Conservation (phyloP, 2,888 invertebrate species). For the Lobophora halterata region DNA sequence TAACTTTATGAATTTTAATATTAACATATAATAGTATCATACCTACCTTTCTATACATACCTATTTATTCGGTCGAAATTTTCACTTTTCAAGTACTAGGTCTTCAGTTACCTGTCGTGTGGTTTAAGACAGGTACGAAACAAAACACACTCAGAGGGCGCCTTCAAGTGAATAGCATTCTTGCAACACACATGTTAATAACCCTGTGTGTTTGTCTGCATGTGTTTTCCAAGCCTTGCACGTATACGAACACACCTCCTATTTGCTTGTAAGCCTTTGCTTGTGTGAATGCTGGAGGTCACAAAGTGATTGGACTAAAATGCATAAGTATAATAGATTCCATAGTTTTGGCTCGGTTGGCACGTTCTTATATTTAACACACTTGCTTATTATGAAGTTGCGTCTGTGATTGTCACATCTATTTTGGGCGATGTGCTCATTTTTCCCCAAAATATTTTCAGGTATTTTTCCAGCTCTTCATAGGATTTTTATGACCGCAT, state of each 20-base stretch:
- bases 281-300: slow-evolving; percentile 64
- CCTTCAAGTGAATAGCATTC: slow-evolving; percentile 69
- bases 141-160: too few relatives aligned
- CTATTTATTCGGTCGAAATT: too few relatives aligned
- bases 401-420: slow-evolving; percentile 38
- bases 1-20: too few relatives aligned
- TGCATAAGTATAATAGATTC: too few relatives aligned
- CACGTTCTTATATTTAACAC: slow-evolving; percentile 48
- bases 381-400: too few relatives aligned
- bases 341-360: slow-evolving; percentile 30
- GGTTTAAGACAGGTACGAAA: too few relatives aligned
- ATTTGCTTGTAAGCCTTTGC: slow-evolving; percentile 45
- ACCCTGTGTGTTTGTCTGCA: slow-evolving; percentile 49
- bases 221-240: slow-evolving; percentile 49
- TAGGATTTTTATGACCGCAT: slow-evolving; percentile 25
- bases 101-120: slow-evolving; percentile 60
- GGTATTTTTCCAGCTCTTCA: slow-evolving; percentile 9
- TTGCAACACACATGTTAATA: slow-evolving; percentile 43
- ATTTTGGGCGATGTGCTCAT: slow-evolving; percentile 49
- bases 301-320: slow-evolving; percentile 56
- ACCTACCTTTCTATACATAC: too few relatives aligned
- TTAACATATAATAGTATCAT: too few relatives aligned
- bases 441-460: slow-evolving; percentile 5
- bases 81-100: slow-evolving; percentile 27
- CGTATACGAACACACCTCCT: slow-evolving; percentile 65